These are phyloP conservation scores for Elephas maximus DNA, from an alignment of 2,113 vertebrate species.

Conservation along the genomic window DNA sequence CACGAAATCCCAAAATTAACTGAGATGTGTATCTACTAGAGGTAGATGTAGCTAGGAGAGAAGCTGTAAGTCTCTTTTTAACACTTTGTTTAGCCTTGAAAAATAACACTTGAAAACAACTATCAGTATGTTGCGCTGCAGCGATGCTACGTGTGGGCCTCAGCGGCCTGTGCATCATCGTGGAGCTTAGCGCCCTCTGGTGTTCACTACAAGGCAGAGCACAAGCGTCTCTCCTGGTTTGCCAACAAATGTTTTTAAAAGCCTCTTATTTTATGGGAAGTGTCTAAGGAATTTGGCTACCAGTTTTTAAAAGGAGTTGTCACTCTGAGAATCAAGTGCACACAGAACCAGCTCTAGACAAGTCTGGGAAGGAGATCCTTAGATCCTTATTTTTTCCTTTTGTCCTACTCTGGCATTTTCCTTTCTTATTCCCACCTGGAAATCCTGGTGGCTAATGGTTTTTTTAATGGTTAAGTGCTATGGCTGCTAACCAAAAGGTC, in stretches of 20 bases:
- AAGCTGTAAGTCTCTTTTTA: neutral
- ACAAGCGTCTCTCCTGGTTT: neutral
- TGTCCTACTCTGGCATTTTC: neutral
- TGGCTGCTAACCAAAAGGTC: too few species aligned
- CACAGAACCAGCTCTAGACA: neutral
- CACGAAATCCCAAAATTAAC: constrained; percentile 37
- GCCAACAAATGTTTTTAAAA: neutral
- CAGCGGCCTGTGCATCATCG: neutral
- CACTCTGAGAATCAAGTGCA: neutral
- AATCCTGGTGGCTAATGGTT: too few species aligned
- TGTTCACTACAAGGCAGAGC: neutral
- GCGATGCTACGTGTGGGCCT: accelerated
- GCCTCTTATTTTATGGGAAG: neutral
- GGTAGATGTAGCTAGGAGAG: neutral
- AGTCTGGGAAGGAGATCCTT: neutral
- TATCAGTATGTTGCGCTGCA: neutral
- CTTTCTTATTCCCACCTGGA: neutral
- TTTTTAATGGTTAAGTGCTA: too few species aligned
- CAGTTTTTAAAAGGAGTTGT: constrained; percentile 32
- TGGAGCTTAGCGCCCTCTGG: constrained; percentile 73
- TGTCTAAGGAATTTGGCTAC: neutral
- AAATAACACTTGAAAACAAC: neutral
- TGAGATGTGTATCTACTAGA: neutral
- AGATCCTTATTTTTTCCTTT: constrained; percentile 18
- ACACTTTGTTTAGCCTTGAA: neutral